Evolutionary conservation across 2,113 vertebrate genomes (phyloP).

Genomic region (Pungitius pungitius): DNA sequence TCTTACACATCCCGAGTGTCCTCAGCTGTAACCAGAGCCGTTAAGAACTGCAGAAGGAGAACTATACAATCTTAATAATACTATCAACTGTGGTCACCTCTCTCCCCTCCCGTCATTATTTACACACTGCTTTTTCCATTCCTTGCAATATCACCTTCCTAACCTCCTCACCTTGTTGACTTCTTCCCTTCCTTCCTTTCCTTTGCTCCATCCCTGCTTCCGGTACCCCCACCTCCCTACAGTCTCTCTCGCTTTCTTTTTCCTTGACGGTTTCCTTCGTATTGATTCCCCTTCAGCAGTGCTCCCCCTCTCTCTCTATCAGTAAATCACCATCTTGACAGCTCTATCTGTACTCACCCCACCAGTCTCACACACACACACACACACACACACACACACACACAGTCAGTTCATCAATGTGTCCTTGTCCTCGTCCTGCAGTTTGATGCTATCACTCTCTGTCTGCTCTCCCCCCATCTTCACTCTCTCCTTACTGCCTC

Average conservation of each 20-base stretch:
- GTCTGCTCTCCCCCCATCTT: conserved; percentile 21
- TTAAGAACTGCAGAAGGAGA: neutral
- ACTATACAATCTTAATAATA: neutral
- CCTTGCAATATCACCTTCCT: neutral
- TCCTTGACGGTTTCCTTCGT: conserved; percentile 59
- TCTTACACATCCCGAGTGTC: neutral
- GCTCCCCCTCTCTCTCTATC: conserved; percentile 43
- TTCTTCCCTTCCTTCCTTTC: neutral
- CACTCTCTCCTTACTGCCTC: conserved; percentile 14
- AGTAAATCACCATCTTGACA: conserved; percentile 69
- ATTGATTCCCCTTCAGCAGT: conserved; percentile 63
- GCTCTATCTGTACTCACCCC: conserved; percentile 68
- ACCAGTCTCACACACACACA: conserved; percentile 13
- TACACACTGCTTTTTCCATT: too few species aligned
- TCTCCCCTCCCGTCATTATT: neutral
- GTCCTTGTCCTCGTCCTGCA: conserved; percentile 66
- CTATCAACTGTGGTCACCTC: too few species aligned
- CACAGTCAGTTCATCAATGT: conserved; percentile 34
- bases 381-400: conserved; percentile 20
- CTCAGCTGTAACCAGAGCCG: neutral
- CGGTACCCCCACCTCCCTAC: neutral
- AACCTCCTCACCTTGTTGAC: neutral
- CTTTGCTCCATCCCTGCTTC: neutral
- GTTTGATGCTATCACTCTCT: conserved; percentile 62
- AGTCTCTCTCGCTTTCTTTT: conserved; percentile 32